Evolutionary conservation across 2,888 invertebrate species (phyloP).

Genomic region (Chrysodeixis includens): DNA sequence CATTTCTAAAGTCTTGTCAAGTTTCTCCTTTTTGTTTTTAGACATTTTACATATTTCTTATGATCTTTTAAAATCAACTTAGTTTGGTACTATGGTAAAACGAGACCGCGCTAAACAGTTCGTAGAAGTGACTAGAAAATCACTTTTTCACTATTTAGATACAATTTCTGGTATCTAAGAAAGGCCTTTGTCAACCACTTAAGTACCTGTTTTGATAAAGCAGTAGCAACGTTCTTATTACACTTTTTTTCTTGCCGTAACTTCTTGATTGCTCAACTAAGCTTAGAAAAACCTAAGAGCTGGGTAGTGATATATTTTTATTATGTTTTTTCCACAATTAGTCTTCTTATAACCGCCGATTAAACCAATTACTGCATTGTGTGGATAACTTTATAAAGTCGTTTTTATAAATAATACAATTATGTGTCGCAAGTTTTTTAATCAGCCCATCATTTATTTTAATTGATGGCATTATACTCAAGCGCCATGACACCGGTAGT

Average conservation of each 20-base stretch:
- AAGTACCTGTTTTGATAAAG: too few relatives aligned
- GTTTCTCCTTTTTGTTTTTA: too few relatives aligned
- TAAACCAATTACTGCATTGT: slow-evolving; percentile 36
- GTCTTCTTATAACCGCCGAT: slow-evolving; percentile 28
- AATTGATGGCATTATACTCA: slow-evolving; percentile 27
- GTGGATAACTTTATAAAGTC: slow-evolving; percentile 24
- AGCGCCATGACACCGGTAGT: neutral
- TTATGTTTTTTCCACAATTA: slow-evolving; percentile 1
- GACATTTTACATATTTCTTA: too few relatives aligned
- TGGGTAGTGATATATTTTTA: neutral
- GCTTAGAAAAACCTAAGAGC: neutral
- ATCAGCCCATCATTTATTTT: slow-evolving; percentile 35
- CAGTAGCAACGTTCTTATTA: too few relatives aligned
- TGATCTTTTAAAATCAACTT: too few relatives aligned
- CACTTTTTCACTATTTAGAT: too few relatives aligned
- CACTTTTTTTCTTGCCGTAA: neutral
- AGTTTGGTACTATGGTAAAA: too few relatives aligned
- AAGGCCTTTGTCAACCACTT: too few relatives aligned
- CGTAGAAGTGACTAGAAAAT: too few relatives aligned
- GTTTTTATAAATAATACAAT: slow-evolving; percentile 26
- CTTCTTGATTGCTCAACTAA: neutral
- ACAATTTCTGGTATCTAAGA: too few relatives aligned
- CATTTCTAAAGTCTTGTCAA: too few relatives aligned
- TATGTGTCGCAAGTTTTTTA: slow-evolving; percentile 13
- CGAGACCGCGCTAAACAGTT: too few relatives aligned